Evolutionary conservation across 2,888 invertebrate species (phyloP), one percentile per base, ranked within the genome.

Genomic region (Lasioglossum lativentre): DNA sequence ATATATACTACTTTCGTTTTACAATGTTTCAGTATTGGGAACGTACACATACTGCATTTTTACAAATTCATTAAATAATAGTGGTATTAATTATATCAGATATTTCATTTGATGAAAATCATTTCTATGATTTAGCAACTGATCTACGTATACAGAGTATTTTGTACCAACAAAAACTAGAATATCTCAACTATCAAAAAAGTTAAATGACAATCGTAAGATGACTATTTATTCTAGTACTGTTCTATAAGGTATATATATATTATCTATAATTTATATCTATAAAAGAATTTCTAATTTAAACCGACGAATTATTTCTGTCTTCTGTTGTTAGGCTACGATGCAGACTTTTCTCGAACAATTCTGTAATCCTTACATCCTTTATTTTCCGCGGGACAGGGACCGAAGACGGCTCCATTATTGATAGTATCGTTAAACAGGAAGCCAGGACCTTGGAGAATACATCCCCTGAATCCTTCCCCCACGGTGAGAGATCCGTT

Each of bases 371-470:
- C 42, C 96, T 96, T 94, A 97, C 98, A 98, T 91, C 96, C 96
- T 91, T 97, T 97, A 8, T 96, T 96, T 30, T 97, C 96, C 88
- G 98, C 96, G 0, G 98, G 98, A 93, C 98, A 98, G 71, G 96
- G 95, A 6, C 97, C 98, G 95, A 98, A 98, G 63, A 96, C 95
- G 2, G 97, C 97, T 93, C 97, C 97, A 90, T 96, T 96, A 76
- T 96, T 96, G 91, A 96, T 96, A 89, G 97, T 96, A 82, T 96
- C 95, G 87, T 96, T 96, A 95, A 98, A 98, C 92, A 97, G 97
- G 66, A 98, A 96, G 88, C 98, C 97, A n/a, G 98, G 98, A 0
- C 98, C 98, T 96, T 98, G 98, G 91, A 97, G 96, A 86, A 98
- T 96, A 95, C 98, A 98, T 87, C 98, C 98, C 92, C 97, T 97